A percentile compares a stretch with the other conserved stretches of the same genome.
phyloP scores from a whole-genome alignment of 1,140 invertebrate genomes.

The Sycophila sp. region DNA sequence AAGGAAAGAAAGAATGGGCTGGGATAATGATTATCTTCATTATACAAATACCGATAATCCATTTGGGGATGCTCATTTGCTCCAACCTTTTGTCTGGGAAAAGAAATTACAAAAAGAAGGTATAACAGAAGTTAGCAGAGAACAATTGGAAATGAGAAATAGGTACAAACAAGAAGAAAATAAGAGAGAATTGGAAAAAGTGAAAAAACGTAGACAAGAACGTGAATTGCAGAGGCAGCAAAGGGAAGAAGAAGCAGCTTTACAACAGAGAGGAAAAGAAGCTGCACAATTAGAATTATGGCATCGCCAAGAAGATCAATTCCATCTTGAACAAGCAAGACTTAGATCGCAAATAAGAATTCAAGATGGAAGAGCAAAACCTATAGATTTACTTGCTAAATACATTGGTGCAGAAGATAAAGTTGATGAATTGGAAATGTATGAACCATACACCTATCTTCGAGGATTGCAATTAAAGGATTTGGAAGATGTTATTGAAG shows the following conservation, averaged over 20 bases:
- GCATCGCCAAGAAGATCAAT: constrained; percentile 94
- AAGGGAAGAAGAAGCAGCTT: constrained; percentile 89
- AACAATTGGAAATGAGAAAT: constrained; percentile 88
- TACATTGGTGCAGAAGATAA: constrained; percentile 95
- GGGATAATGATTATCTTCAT: constrained; percentile 95
- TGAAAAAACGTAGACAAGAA: constrained; percentile 90
- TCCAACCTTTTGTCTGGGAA: constrained; percentile 94
- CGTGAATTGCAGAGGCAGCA: constrained; percentile 90
- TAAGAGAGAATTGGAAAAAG: constrained; percentile 87
- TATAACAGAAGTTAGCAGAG: constrained; percentile 78
- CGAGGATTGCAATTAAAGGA: constrained; percentile 92
- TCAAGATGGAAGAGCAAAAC: constrained; percentile 95
- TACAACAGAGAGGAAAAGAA: constrained; percentile 92
- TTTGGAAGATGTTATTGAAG: constrained; percentile 96
- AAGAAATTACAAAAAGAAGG: constrained; percentile 98
- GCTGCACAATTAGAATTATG: constrained; percentile 94
- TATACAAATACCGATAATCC: constrained; percentile 99
- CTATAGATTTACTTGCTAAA: constrained; percentile 96
- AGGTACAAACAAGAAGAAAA: constrained; percentile 91
- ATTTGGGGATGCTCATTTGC: constrained; percentile 94
- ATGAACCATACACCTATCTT: constrained; percentile 96
- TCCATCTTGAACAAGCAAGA: constrained; percentile 90
- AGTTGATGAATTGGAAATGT: constrained; percentile 95
- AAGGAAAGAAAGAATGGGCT: constrained; percentile 90
- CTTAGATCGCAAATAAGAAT: constrained; percentile 94